Evolutionary conservation across 2,113 vertebrate genomes (phyloP).

Genomic region (Nematolebias whitei): DNA sequence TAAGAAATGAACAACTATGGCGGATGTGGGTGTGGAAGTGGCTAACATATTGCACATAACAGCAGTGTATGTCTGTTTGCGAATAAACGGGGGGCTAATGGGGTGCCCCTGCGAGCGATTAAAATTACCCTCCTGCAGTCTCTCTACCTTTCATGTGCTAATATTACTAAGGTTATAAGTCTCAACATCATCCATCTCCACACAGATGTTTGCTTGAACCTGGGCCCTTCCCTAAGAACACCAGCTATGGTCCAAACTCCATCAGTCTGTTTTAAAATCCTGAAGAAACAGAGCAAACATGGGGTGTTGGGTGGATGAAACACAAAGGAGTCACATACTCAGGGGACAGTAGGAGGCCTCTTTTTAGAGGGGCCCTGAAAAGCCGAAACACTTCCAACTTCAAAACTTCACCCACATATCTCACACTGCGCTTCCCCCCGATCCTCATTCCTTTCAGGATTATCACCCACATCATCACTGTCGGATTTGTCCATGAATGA

Average conservation of each 20-base stretch:
- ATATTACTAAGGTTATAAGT: slow-evolving; percentile 71
- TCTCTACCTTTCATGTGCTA: slow-evolving; percentile 75
- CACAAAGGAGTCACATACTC: slow-evolving; percentile 57
- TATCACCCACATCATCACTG: slow-evolving; percentile 58
- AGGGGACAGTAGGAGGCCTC: slow-evolving; percentile 53
- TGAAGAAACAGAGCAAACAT: slow-evolving; percentile 31
- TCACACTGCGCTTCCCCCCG: slow-evolving; percentile 37
- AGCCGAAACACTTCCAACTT: slow-evolving; percentile 33
- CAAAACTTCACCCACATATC: slow-evolving; percentile 51
- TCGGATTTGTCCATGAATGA: slow-evolving; percentile 33
- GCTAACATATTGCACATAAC: slow-evolving; percentile 52
- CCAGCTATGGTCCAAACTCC: slow-evolving; percentile 38
- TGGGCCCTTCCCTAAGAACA: slow-evolving; percentile 29
- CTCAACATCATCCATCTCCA: slow-evolving; percentile 61
- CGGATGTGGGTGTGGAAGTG: slow-evolving; percentile 63
- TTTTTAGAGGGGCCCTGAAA: slow-evolving; percentile 53
- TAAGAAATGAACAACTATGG: slow-evolving; percentile 29
- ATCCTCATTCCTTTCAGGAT: slow-evolving; percentile 63
- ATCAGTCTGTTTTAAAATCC: slow-evolving; percentile 51
- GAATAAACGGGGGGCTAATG: slow-evolving; percentile 66
- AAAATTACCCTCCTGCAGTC: slow-evolving; percentile 71
- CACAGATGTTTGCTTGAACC: slow-evolving; percentile 52
- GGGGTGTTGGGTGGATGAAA: slow-evolving; percentile 43
- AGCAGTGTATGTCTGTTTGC: slow-evolving; percentile 65
- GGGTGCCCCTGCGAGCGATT: slow-evolving; percentile 51